Percentiles rank a stretch among this genome's conserved stretches.
phyloP scores from a whole-genome alignment of 1,140 invertebrate genomes.

The Theocolax elegans region DNA sequence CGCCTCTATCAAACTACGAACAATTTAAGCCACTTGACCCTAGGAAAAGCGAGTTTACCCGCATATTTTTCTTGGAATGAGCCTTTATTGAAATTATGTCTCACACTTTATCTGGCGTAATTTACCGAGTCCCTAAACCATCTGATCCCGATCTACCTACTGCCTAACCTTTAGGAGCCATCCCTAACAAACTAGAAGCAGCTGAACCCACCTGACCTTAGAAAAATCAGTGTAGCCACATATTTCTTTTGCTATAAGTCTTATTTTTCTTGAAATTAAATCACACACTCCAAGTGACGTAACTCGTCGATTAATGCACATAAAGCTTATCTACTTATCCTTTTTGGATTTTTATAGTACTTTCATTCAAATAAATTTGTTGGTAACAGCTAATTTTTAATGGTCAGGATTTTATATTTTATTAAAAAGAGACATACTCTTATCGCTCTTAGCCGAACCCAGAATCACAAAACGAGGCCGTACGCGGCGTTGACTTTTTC shows the following conservation, averaged over 20 bases:
- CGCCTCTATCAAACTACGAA: neutral
- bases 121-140: neutral
- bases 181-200: neutral
- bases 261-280: neutral
- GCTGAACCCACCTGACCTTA: neutral
- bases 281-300: neutral
- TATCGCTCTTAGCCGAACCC: neutral
- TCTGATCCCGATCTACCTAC: neutral
- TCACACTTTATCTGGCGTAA: neutral
- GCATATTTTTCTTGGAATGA: neutral
- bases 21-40: neutral
- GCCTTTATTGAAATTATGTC: conserved; percentile 2
- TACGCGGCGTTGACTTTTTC: neutral
- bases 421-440: conserved; percentile 5
- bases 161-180: neutral
- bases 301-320: neutral
- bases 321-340: neutral
- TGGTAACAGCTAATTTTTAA: neutral
- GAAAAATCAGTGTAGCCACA: conserved; percentile 2
- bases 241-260: neutral
- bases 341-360: neutral
- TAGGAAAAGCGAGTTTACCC: neutral
- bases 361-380: conserved; percentile 3
- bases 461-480: neutral
- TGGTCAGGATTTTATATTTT: conserved; percentile 5